Conservation (phyloP, 2,113 vertebrate species). For the Lophotis ruficrista region DNA sequence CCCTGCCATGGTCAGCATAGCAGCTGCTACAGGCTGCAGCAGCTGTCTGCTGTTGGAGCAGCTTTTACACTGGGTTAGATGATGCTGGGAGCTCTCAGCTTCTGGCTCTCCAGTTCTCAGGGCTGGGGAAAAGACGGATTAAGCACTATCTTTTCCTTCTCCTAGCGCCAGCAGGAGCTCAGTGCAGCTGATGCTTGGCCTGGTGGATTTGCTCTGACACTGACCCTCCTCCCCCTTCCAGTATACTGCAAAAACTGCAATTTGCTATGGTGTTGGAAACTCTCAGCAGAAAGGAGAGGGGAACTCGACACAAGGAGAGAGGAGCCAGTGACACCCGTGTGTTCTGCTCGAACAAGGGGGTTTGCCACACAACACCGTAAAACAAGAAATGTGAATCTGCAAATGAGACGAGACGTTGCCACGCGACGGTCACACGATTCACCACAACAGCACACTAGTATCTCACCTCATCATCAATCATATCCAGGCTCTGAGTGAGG, state of each 20-base stretch:
- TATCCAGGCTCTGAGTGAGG: conserved; percentile 94
- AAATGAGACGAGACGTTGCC: neutral
- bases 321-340: neutral
- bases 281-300: neutral
- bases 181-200: neutral
- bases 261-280: neutral
- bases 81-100: neutral
- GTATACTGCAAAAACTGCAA: neutral
- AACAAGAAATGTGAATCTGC: neutral
- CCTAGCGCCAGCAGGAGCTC: neutral
- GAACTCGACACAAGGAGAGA: neutral
- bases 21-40: conserved; percentile 13
- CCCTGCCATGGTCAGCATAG: neutral
- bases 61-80: neutral
- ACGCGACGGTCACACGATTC: neutral
- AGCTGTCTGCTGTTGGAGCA: neutral
- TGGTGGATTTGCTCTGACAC: neutral
- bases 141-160: neutral
- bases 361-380: neutral
- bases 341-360: neutral
- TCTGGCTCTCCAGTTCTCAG: neutral
- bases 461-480: conserved; percentile 99
- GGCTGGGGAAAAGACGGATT: neutral
- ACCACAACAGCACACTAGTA: conserved; percentile 42
- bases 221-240: neutral